Evolutionary conservation across 2,888 invertebrate species (phyloP), one percentile per base, ranked within the genome.

Genomic region (Drosophila cracens): DNA sequence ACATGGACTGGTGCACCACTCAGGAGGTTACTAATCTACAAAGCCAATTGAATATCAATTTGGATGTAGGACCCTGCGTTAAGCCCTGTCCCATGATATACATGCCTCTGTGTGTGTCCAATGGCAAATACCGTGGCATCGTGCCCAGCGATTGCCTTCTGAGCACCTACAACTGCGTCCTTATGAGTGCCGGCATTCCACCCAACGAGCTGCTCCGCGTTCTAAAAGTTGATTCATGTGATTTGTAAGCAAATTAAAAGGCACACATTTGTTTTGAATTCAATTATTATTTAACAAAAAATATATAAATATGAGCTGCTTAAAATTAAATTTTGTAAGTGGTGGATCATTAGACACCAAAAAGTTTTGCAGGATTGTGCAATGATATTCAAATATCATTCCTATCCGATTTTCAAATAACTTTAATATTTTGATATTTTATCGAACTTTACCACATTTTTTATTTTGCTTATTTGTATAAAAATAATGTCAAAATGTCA

Each of bases 1-100:
- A 82, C 56, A 80, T 89, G 75, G 92, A 89, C 46, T 92, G 91
- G 92, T 92, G 92, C 64, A 87, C 67, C 25, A 87, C 91, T 4
- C 82, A 90, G 73, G 62, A 84, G 36, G 81, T 90, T 33, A 72
- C 77, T 5, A 80, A 84, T 74, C 68, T 91, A 0, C 48, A 70
- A 8, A 72, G 79, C n/a, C 76, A 77, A 53, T 49, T 91, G 61
- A 79, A 72, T 40, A 53, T 88, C 29, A 82, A 83, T 46, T 60
- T 90, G 57, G 79, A 82, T 2, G 68, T 76, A 4, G 29, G 73
- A 0, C 78, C 77, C 8, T 92, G 92, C 61, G 21, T 88, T 16
- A 87, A 74, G 54, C 86, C 91, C 38, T 92, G 92, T 36, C 63
- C 89, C 43, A 79, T 92, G 90, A 90, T 90, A 61, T 92, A 89